phyloP scores from a whole-genome alignment of 53 echinoderm and acorn worm genomes.

The Stichopus horrens region DNA sequence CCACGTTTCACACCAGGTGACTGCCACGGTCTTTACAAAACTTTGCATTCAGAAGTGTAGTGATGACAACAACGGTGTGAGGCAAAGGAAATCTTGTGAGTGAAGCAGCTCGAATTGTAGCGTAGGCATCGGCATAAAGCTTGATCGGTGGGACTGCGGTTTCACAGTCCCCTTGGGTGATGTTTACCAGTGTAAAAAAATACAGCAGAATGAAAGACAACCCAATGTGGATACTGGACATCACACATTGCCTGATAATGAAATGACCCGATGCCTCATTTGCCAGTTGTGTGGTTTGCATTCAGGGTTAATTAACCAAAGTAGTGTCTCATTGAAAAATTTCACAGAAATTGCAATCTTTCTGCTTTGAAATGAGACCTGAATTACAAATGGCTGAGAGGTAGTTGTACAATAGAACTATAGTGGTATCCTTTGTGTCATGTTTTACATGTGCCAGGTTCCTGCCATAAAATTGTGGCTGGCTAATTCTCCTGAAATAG shows the following conservation, averaged over 20 bases:
- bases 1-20: too few relatives aligned
- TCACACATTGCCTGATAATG: background rate
- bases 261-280: background rate
- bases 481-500: too few relatives aligned
- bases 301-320: conserved; percentile 7
- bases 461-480: too few relatives aligned
- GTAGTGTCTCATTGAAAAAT: background rate
- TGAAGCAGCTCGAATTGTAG: background rate
- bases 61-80: background rate
- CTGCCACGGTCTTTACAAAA: too few relatives aligned
- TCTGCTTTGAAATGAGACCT: too few relatives aligned
- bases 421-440: too few relatives aligned
- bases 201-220: background rate
- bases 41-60: too few relatives aligned
- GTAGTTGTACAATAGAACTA: too few relatives aligned
- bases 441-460: too few relatives aligned
- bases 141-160: background rate
- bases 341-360: background rate
- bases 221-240: background rate
- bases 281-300: background rate
- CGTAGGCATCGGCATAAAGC: background rate
- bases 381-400: too few relatives aligned
- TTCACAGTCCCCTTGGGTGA: background rate
- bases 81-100: background rate
- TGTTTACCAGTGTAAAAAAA: background rate